Evolutionary conservation across 2,113 vertebrate genomes (phyloP).

Genomic region (Aplodontia rufa): DNA sequence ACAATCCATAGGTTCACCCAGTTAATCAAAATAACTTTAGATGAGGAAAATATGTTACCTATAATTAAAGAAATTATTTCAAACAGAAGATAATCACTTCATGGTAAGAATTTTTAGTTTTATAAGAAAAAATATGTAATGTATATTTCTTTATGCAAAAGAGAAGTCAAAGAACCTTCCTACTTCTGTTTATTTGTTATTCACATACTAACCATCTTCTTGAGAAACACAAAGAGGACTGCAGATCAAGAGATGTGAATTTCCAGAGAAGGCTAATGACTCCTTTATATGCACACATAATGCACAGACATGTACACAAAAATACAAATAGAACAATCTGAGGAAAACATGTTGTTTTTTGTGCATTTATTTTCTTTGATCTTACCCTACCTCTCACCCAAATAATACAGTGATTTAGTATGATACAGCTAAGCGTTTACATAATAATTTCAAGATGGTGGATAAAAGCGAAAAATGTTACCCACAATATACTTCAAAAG

Average conservation of each 20-base stretch:
- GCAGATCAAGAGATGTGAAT: constrained; percentile 32
- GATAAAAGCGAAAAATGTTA: constrained; percentile 76
- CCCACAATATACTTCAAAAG: constrained; percentile 79
- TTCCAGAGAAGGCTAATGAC: constrained; percentile 60
- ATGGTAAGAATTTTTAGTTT: constrained; percentile 2
- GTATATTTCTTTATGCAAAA: constrained; percentile 42
- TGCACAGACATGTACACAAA: constrained; percentile 55
- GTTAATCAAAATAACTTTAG: constrained; percentile 33
- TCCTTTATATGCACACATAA: constrained; percentile 36
- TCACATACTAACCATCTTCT: constrained; percentile 8
- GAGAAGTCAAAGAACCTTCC: constrained; percentile 3
- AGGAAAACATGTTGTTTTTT: constrained; percentile 64
- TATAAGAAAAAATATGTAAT: background rate
- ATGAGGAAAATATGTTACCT: background rate
- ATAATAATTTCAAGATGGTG: constrained; percentile 82
- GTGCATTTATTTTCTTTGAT: constrained; percentile 76
- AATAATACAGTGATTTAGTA: constrained; percentile 79
- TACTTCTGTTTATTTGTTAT: background rate
- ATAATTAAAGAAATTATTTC: constrained; percentile 43
- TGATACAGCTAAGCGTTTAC: constrained; percentile 78
- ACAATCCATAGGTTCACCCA: constrained; percentile 1
- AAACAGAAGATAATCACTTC: constrained; percentile 35
- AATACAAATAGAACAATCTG: constrained; percentile 72
- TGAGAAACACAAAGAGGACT: constrained; percentile 31
- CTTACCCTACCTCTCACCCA: constrained; percentile 78